Base-by-base conservation (phyloP, 2,113 vertebrate genomes). In the Cynocephalus volans region DNA sequence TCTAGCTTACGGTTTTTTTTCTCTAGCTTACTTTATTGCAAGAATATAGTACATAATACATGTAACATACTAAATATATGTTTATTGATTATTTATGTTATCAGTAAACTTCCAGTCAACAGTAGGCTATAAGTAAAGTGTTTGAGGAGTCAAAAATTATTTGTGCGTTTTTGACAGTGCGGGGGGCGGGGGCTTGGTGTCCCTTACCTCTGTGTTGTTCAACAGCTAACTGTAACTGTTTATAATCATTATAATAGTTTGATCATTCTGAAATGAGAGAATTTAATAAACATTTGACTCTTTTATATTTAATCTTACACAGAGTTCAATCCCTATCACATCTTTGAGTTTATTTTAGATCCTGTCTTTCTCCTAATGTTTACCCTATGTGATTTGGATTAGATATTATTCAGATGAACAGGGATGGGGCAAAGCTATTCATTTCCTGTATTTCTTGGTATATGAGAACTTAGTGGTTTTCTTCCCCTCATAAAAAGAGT, bases 191-290 rank as follows among this genome's bases (percentile, higher is more conserved):
- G 41, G 41, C 41, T 41, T 41, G 41, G 41, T 41, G 41, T 41
- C 41, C 41, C 41, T 41, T 41, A 41, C 41, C 41, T 41, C 41
- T 41, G 41, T 41, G 41, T 41, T 41, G 41, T 41, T 41, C 41
- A 41, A 41, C 41, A 41, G 41, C 41, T 41, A 41, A 41, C 41
- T 41, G 41, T 41, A 93, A 31, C 83, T 93, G 10, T 72, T 86
- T 88, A 75, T 92, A 76, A 19, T 96, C 28, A n/a, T 84, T 69
- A 9, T 75, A 50, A 87, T 87, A 62, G 36, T 76, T 92, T 67
- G 19, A 6, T 92, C 17, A 26, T 96, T 96, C 26, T 97, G 76
- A 92, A 92, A 77, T 93, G 72, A 92, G 72, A 93, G 79, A 73
- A 93, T 77, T 83, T 24, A 64, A 21, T 86, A 81, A 85, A 80